Conservation (phyloP, 2,797 vertebrate genomes). For the Loris lydekkerianus region DNA sequence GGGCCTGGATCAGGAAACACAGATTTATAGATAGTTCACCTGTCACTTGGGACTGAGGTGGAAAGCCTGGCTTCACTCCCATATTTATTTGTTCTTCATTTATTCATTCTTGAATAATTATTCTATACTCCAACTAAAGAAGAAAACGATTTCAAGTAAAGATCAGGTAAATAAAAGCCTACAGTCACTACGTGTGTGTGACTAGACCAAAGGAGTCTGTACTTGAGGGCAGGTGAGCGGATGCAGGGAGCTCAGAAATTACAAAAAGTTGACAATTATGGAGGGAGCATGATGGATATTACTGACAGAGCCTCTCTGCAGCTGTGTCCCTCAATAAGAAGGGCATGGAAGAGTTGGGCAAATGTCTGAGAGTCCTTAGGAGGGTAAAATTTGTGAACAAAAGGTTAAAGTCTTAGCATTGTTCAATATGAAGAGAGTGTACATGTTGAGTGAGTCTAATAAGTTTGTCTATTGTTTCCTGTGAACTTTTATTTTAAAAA, state of each 20-base stretch:
- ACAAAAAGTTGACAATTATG: not conserved
- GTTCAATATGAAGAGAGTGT: not conserved
- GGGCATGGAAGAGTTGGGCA: not conserved
- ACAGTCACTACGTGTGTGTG: not conserved
- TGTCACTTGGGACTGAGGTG: not conserved
- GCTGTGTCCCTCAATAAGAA: not conserved
- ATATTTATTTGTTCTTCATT: not conserved
- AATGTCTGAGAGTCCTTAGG: not conserved
- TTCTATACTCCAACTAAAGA: not conserved
- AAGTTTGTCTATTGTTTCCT: constrained; percentile 34
- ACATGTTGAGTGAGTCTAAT: not conserved
- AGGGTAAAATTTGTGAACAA: not conserved
- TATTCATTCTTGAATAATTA: not conserved
- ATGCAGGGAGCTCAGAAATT: not conserved
- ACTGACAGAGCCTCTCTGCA: not conserved
- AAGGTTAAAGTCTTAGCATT: not conserved
- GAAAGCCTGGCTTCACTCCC: not conserved
- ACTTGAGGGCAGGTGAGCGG: not conserved
- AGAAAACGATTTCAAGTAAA: constrained; percentile 34
- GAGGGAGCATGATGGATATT: not conserved
- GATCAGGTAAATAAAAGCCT: constrained; percentile 5
- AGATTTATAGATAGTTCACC: not conserved
- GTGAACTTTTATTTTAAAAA: not conserved
- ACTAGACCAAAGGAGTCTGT: not conserved
- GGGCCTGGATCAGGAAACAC: not conserved